Base-by-base conservation (phyloP, 2,888 invertebrate genomes). In the Agelastica alni region DNA sequence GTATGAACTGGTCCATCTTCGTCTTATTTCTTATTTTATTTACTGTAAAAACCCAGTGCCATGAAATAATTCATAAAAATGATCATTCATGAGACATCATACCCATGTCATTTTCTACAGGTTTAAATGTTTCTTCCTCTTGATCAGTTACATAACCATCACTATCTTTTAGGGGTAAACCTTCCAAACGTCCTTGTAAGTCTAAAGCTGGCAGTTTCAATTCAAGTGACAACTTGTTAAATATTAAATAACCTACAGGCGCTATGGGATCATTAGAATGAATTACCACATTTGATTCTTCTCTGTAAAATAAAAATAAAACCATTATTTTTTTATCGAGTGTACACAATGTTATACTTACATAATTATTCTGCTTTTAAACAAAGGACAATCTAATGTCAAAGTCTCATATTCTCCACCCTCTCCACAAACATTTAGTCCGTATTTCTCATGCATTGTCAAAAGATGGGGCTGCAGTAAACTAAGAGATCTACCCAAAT, bases 321-420 rank as follows among this genome's bases (percentile, higher is more conserved):
- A n/a, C n/a, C n/a, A n/a, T n/a, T n/a, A n/a, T n/a, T n/a, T n/a
- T n/a, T n/a, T n/a, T n/a, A n/a, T n/a, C n/a, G n/a, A n/a, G n/a
- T n/a, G n/a, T n/a, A n/a, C 22, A 22, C 22, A 5, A 26, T 6
- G 9, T 7, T 26, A 30, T 70, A 87, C 92, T 88, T 80, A 95
- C 94, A 96, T 84, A 64, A 91, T 84, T 77, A 97, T 88, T 73
- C 86, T 85, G 77, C 93, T 93, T 74, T 85, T 88, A 79, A 96
- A 98, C 58, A 99, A 81, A 4, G 98, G 97, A 78, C 98, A 98
- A 81, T 99, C 96, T 58, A 97, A 80, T 4, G 96, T 96, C 75
- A 99, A 92, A 20, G 97, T 95, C 80, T 99, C 99, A 75, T 96
- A 99, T 78, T 99, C 99, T 46, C 99, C 99, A 39, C 99, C 99